These are phyloP conservation scores for Trachelipus rathkii DNA, from an alignment of 1,140 invertebrate genomes.

Conservation along the genomic window DNA sequence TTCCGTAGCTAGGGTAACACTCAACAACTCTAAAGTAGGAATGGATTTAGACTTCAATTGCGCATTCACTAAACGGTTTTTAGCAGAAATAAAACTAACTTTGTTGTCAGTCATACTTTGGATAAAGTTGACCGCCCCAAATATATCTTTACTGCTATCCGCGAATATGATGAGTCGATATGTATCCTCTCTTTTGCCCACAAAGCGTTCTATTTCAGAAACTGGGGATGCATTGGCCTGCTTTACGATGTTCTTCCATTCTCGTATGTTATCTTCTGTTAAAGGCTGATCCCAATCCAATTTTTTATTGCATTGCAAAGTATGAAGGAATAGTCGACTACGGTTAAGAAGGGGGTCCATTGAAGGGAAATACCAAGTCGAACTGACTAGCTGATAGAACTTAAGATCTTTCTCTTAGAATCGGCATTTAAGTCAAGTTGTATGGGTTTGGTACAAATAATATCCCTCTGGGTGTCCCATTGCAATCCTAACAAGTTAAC, in stretches of 20 bases:
- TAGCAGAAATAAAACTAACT: neutral
- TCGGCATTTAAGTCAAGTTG: neutral
- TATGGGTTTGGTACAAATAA: neutral
- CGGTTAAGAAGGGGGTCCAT: neutral
- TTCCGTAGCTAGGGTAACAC: neutral
- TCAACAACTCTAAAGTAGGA: neutral
- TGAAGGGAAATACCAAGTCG: neutral
- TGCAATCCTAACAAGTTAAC: neutral
- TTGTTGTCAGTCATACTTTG: neutral
- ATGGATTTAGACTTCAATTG: neutral
- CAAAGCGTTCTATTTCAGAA: neutral
- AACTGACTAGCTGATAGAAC: neutral
- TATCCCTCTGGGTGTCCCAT: neutral
- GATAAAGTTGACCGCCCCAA: neutral
- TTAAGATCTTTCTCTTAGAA: slow-evolving; percentile 5
- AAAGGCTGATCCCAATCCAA: neutral
- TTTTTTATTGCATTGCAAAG: neutral
- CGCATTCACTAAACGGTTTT: neutral
- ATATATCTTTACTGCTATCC: neutral
- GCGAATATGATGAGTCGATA: neutral
- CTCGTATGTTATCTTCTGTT: neutral
- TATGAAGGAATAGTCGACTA: slow-evolving; percentile 2
- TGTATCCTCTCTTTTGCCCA: neutral
- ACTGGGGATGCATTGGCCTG: neutral
- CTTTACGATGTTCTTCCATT: slow-evolving; percentile 14